Evolutionary conservation across 2,113 vertebrate species (phyloP).

Genomic region (Saccopteryx leptura): DNA sequence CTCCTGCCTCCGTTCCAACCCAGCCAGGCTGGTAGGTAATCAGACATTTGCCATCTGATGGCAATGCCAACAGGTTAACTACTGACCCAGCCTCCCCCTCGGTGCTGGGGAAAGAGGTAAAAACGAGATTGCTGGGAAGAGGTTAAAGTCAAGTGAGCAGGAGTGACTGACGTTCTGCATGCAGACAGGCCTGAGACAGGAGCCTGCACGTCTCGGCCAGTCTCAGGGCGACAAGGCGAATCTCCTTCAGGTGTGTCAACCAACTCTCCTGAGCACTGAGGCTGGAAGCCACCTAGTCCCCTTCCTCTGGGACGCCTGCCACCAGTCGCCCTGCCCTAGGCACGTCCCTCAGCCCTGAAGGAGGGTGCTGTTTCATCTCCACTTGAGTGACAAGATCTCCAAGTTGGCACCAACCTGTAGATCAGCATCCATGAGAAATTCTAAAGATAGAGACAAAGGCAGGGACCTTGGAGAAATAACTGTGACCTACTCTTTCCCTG

Average conservation of each 20-base stretch:
- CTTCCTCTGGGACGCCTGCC: not conserved
- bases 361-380: not conserved
- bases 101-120: not conserved
- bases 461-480: not conserved
- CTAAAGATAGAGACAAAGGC: conserved; percentile 76
- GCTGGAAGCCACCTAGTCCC: not conserved
- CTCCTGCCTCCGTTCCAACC: not conserved
- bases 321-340: not conserved
- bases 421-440: conserved; percentile 28
- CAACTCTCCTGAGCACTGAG: not conserved
- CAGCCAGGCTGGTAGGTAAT: not conserved
- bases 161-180: rapidly evolving
- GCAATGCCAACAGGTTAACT: not conserved
- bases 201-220: not conserved
- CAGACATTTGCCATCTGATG: not conserved
- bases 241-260: not conserved
- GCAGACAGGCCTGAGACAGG: not conserved
- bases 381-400: conserved; percentile 69
- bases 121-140: not conserved
- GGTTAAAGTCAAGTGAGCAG: not conserved
- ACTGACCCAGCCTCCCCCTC: not conserved
- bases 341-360: conserved; percentile 34
- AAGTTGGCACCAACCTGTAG: conserved; percentile 57
- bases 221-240: not conserved
- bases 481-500: not conserved